Evolutionary conservation across 2,113 vertebrate species (phyloP).

Genomic region (Strix aluco): DNA sequence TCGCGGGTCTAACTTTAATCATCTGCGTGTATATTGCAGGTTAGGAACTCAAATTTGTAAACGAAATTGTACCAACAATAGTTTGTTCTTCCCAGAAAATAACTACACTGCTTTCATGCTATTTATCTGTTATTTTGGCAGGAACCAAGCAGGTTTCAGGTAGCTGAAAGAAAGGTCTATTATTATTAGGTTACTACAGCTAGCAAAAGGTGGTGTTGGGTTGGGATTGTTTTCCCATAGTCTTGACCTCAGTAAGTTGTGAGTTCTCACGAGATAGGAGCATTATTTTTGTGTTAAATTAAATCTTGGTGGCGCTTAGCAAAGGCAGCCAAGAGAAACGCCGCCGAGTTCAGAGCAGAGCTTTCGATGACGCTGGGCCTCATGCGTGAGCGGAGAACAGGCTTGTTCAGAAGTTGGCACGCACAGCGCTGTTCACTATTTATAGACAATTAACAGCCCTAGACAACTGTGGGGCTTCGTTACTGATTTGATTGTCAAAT

Average conservation of each 20-base stretch:
- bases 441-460: background rate
- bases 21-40: background rate
- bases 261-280: background rate
- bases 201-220: background rate
- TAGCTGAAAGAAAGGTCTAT: background rate
- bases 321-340: background rate
- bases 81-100: background rate
- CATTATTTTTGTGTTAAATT: background rate
- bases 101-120: background rate
- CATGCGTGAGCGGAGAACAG: fast-evolving
- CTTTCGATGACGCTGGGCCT: fast-evolving
- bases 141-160: background rate
- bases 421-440: fast-evolving
- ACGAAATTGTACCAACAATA: background rate
- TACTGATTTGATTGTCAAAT: background rate
- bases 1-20: background rate
- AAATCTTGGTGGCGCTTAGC: background rate
- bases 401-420: background rate
- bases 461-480: background rate
- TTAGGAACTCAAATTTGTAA: background rate
- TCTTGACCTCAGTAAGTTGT: no score
- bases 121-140: background rate
- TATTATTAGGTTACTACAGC: background rate
- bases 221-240: background rate
- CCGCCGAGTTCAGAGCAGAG: fast-evolving